Evolutionary conservation across 2,888 invertebrate genomes (phyloP).

Genomic region (Phymatocera aterrima): DNA sequence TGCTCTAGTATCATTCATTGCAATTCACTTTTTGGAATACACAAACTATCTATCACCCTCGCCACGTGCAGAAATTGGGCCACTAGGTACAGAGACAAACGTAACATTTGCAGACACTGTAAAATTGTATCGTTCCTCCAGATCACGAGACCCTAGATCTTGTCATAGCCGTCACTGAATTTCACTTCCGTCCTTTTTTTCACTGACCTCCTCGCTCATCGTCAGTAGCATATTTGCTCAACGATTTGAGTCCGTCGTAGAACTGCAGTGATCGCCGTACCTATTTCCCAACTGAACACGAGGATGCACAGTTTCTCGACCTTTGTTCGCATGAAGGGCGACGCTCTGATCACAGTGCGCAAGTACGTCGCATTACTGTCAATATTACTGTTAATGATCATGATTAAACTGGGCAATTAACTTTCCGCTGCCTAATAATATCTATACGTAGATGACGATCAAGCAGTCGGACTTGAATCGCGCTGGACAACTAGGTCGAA

Average conservation of each 20-base stretch:
- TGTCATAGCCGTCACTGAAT: neutral
- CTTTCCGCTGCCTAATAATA: neutral
- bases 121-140: neutral
- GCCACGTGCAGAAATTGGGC: no score
- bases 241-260: neutral
- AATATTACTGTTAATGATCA: slow-evolving; percentile 19
- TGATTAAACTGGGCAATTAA: slow-evolving; percentile 9
- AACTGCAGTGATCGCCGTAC: slow-evolving; percentile 18
- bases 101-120: no score
- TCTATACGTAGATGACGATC: neutral
- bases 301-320: neutral
- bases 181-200: neutral
- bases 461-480: neutral
- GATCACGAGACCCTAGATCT: neutral
- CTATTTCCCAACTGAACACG: neutral
- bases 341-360: neutral
- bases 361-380: neutral
- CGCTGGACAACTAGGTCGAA: slow-evolving; percentile 20
- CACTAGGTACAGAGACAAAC: no score
- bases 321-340: neutral
- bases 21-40: no score
- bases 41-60: no score
- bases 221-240: neutral
- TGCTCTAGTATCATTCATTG: no score
- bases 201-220: neutral